Base-by-base conservation (phyloP, 2,797 vertebrate genomes). In the Heterohyrax brucei region DNA sequence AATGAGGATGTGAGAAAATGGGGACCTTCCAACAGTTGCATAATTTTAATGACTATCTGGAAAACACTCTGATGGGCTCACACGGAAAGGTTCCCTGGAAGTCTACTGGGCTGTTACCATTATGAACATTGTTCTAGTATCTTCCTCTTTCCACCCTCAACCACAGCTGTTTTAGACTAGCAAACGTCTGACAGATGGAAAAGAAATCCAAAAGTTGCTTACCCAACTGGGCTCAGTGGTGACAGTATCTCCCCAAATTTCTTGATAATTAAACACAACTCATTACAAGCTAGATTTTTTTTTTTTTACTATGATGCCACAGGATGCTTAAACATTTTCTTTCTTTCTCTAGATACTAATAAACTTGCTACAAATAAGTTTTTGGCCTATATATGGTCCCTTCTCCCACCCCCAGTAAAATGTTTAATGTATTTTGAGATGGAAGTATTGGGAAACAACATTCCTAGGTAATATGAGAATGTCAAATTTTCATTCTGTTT, bases 331-430 rank as follows among this genome's bases (percentile, higher is more conserved):
- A 93, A 73, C 44, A 70, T 80, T 62, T 89, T 81, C 56, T 76
- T 93, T 91, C 44, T 82, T 75, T 89, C 79, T 93, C 62, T 56
- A 48, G 28, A 33, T 61, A 90, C 72, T 18, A 26, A 87, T 84
- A 59, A 83, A 59, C 24, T 81, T 91, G 39, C 19, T 28, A 82
- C 70, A 48, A 78, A 48, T 93, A 91, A 73, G 19, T 44, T 93
- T 84, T 68, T 80, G 4, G 62, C 22, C 66, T n/a, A 13, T 26
- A 44, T 50, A 56, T 89, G 46, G 6, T 4, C 28, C 18, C 73
- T 80, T 28, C 19, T 78, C 7, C n/a, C 70, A 78, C 56, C 2
- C 0, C 7, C 61, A 89, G 30, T 72, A 95, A 96, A 64, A 76
- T 86, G 86, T 76, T 88, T 24, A 39, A 28, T 75, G n/a, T 1